These are phyloP conservation scores for Dicentrarchus labrax DNA, from an alignment of 2,113 vertebrate species.

Conservation along the genomic window DNA sequence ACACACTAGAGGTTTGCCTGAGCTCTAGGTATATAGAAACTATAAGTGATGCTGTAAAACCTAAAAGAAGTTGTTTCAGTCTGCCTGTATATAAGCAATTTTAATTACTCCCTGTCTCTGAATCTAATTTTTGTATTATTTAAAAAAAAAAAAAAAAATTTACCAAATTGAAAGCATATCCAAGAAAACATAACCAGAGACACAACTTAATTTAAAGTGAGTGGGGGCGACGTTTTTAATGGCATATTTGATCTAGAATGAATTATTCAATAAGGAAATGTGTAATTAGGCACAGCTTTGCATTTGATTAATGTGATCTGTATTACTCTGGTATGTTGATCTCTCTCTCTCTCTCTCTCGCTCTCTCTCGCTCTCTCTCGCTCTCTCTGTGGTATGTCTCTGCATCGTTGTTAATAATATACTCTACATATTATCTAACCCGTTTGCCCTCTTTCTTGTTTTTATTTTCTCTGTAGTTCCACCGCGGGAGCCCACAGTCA, in stretches of 20 bases:
- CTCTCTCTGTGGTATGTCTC: background rate
- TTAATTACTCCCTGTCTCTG: background rate
- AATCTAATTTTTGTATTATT: background rate
- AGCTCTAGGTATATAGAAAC: background rate
- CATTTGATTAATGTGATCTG: constrained; percentile 27
- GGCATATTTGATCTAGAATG: constrained; percentile 34
- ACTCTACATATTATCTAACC: background rate
- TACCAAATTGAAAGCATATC: constrained; percentile 30
- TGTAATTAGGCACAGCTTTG: constrained; percentile 40
- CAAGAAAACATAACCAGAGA: constrained; percentile 17
- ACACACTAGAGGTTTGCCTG: background rate
- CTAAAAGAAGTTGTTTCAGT: background rate
- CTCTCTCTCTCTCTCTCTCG: background rate
- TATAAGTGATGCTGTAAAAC: background rate
- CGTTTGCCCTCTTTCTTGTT: constrained; percentile 3
- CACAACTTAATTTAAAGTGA: constrained; percentile 11
- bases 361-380: background rate
- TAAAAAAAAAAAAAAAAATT: background rate
- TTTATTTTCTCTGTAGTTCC: constrained; percentile 79
- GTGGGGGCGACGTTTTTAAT: constrained; percentile 23
- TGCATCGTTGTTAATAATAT: background rate
- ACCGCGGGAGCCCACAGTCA: constrained; percentile 89
- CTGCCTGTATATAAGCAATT: background rate
- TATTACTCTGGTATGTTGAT: background rate
- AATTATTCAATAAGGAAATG: constrained; percentile 44